phyloP scores from a whole-genome alignment of 2,113 vertebrate species.

The Pyxicephalus adspersus region DNA sequence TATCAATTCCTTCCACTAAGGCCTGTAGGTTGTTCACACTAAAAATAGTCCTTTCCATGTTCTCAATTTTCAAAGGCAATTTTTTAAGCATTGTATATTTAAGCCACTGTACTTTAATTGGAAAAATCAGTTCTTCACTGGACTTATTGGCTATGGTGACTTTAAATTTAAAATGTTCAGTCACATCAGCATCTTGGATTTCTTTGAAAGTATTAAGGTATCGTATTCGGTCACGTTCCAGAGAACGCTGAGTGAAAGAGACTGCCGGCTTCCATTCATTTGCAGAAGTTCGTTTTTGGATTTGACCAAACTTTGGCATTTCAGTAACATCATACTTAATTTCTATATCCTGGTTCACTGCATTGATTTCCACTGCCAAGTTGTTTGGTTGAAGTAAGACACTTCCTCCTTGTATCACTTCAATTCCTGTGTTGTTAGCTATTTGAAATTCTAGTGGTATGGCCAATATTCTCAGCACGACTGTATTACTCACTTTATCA shows the following conservation, averaged over 20 bases:
- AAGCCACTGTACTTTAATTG: slow-evolving; percentile 80
- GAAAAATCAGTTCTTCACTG: slow-evolving; percentile 76
- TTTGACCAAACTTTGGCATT: slow-evolving; percentile 78
- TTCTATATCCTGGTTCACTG: slow-evolving; percentile 72
- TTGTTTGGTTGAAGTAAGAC: slow-evolving; percentile 74
- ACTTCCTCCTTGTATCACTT: slow-evolving; percentile 73
- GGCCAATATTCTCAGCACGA: slow-evolving; percentile 82
- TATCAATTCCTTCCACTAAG: slow-evolving; percentile 64
- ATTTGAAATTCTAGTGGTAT: slow-evolving; percentile 79
- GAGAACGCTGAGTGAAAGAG: slow-evolving; percentile 80
- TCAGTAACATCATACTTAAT: slow-evolving; percentile 76
- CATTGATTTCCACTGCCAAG: slow-evolving; percentile 80
- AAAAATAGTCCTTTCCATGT: slow-evolving; percentile 74
- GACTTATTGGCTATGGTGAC: slow-evolving; percentile 74
- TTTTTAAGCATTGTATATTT: slow-evolving; percentile 76
- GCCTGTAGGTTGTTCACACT: slow-evolving; percentile 76
- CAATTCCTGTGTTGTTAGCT: slow-evolving; percentile 76
- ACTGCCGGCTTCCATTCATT: slow-evolving; percentile 78
- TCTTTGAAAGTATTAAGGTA: slow-evolving; percentile 80
- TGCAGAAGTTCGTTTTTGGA: slow-evolving; percentile 76
- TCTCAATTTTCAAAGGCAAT: slow-evolving; percentile 75
- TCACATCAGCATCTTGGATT: slow-evolving; percentile 73
- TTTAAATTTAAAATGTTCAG: slow-evolving; percentile 83
- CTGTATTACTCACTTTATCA: slow-evolving; percentile 87
- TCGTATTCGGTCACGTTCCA: slow-evolving; percentile 74